Base-by-base conservation (phyloP, 2,888 invertebrate species). In the Caenorhabditis angaria region DNA sequence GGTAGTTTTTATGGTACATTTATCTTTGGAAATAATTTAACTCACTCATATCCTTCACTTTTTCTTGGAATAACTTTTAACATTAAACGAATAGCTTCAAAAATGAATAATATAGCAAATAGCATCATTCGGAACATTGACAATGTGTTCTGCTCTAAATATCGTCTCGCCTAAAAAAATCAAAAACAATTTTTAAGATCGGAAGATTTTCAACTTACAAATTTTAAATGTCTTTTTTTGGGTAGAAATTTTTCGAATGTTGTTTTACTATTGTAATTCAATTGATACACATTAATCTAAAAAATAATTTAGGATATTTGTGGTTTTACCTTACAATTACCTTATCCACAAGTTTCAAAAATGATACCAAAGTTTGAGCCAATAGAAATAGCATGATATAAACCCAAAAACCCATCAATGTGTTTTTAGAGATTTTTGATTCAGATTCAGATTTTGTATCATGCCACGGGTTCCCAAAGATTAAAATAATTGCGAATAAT, bases 61-160 rank as follows among this genome's bases (percentile, higher is more conserved):
- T 2, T 18, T 41, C 41, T 41, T 35, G 24, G 14, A 18, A 29
- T 47, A 64, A 55, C 41, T 20, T n/a, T n/a, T n/a, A n/a, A n/a
- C 0, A 20, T 0, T n/a, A 63, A 35, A n/a, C 63, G 63, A 12
- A 63, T n/a, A 2, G 41, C 27, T 32, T 68, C 68, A 3, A 70
- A 20, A 5, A 55, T 0, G 0, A 70, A 20, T 3, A 70, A n/a
- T 18, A 27, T 18, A 2, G 61, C 20, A 2, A 61, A 55, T 24
- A 70, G 29, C 2, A 41, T 12, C 20, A 65, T 51, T 48, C 64
- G 56, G 25, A 47, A 70, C 2, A 70, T 28, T 14, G 69, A 48
- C 14, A 70, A 28, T n/a, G 3, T 51, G 48, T 70, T 70, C 1
- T 41, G 25, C 4, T 50, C n/a, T 10, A 69, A 64, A 35, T 64